Evolutionary conservation across 2,113 vertebrate genomes (phyloP), one percentile per base, ranked within the genome.

Genomic region (Calidris pugnax): DNA sequence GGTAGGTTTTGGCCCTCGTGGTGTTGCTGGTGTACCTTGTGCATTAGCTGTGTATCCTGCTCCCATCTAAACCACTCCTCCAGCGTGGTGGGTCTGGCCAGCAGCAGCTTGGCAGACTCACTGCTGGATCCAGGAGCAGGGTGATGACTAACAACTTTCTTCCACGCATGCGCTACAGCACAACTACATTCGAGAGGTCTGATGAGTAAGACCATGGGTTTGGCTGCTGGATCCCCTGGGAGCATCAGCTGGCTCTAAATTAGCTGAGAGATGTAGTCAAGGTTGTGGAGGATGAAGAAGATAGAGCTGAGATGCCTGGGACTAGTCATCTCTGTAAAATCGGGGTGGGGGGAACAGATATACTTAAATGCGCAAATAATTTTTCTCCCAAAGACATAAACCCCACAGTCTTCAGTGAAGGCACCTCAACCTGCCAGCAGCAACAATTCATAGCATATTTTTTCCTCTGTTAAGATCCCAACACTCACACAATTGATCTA

Each of bases 81-180:
- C 43, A 30, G 33, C 28, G 55, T 24, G 32, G 27, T 1, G 3
- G 27, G 12, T 39, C 37, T 66, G 50, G n/a, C 30, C 68, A 64
- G 68, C 62, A 79, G 55, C 48, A 84, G 43, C 39, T 32, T 55
- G n/a, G 47, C 32, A 62, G 41, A 39, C 63, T 67, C 47, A 28
- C 33, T 22, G 26, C 35, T 7, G 63, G 41, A 56, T 39, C 26
- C 0, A 0, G 19, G 51, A 19, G 37, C n/a, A 9, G 17, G 7
- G 20, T 66, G 64, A 39, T 20, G 30, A 35, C 26, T 37, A 59
- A 66, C 26, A 43, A 35, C 45, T 37, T 2, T 0, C 39, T 69
- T 74, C 59, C 24, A 21, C 22, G 69, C 7, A 2, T 7, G 3
- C 33, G 30, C 63, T 71, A 37, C 37, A 64, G 56, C 45, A 55